Base-by-base conservation (phyloP, 2,888 invertebrate species). In the Eueremaeus valkanovi region DNA sequence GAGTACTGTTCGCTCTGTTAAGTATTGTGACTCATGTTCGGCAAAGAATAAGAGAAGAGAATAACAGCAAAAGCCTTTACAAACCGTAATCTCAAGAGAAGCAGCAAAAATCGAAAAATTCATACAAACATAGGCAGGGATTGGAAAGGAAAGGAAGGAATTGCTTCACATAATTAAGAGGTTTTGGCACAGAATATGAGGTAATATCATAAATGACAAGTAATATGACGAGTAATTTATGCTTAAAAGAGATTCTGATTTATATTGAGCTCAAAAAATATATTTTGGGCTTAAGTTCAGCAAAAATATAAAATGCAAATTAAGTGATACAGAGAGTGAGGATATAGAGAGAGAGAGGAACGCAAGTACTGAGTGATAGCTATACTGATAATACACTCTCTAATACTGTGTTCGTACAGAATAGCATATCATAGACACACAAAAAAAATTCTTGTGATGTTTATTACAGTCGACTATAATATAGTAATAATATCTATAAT, bases 161-260 rank as follows among this genome's bases (percentile, higher is more conserved):
- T 51, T 21, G 51, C 24, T 16, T 51, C 24, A 21, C 21, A 51
- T 51, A 51, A 51, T 51, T 51, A 51, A 51, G 16, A 16, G 3
- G 29, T 61, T 61, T 31, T 61, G 33, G 33, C 33, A 3, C 16
- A 29, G 13, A 61, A 61, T 61, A 61, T 61, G 5, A 21, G 2
- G 21, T 61, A n/a, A n/a, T n/a, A 11, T 61, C 61, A 21, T 61
- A 61, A 61, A 61, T 61, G 61, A 61, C 61, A 61, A 21, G 51
- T 16, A 24, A 51, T 51, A 51, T 51, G 21, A 51, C 51, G 24
- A 51, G 51, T 51, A 51, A 51, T 51, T 51, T 51, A 51, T 51
- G n/a, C 51, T 21, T 51, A 3, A 11, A 29, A 58, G 58, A 9
- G 58, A 8, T 51, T 9, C 51, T n/a, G n/a, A 51, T 51, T 18